Base-by-base conservation (phyloP, 2,888 invertebrate species). In the Dolichomitus sp. region DNA sequence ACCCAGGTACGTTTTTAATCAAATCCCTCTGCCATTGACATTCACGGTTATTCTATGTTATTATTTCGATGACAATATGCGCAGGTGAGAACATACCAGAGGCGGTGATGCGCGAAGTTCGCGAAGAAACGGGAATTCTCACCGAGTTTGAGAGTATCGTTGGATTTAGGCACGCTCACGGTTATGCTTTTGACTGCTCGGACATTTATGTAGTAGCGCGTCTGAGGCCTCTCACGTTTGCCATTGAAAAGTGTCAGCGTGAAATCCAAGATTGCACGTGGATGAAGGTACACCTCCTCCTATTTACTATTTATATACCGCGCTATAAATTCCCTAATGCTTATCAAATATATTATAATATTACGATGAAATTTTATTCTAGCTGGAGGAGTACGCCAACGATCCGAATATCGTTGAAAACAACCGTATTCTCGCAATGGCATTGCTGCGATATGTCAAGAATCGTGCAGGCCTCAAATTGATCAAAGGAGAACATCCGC, bases 51-150 rank as follows among this genome's bases (percentile, higher is more conserved):
- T 33, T 6, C 33, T 4, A 33, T 33, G 33, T 33, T 37, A 0
- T 9, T 9, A 37, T 9, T 37, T 37, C 9, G 33, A 37, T 37
- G 0, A 23, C 23, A 23, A 23, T 23, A 7, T 9, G 37, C 6
- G 52, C 90, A 97, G 97, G 96, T 76, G 99, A 99, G 95, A 96
- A 98, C 90, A 94, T 99, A 54, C 95, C 96, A 80, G 96, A 96
- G 88, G 98, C 98, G 14, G 98, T 97, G 0, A 95, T 96, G 72
- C 95, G 99, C 85, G 99, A 99, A 94, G 97, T 99, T 0, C 94
- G 95, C 73, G 99, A 99, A 94, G 99, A 99, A 94, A 99, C 99
- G 0, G 97, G 97, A 66, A 95, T 99, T 74, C 94, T 95, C 86
- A 95, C 97, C 0, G 95, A 96, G 88, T 99, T 98, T 93, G 95